Evolutionary conservation across 2,888 invertebrate species (phyloP), one percentile per base, ranked within the genome.

Genomic region (Dryadula phaetusa): DNA sequence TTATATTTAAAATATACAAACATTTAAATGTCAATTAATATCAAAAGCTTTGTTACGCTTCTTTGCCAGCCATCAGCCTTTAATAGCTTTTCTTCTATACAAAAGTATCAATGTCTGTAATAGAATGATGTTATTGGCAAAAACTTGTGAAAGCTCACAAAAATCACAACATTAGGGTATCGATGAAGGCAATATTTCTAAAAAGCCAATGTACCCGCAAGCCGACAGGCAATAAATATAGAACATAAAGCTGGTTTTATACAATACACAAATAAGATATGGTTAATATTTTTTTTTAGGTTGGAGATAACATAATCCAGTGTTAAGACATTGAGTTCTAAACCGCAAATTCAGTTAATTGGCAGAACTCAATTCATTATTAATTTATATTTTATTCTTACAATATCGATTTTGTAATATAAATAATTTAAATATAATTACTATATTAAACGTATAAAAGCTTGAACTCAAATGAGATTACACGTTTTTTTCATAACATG

Each of bases 141-240:
- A 46, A 28, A 44, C 6, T 32, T 32, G 3, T 60, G 22, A 40
- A 22, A n/a, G 8, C 37, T 6, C 16, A 60, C 28, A 32, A 60
- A 56, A 44, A 44, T 46, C 58, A 58, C 44, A 44, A 60, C 28
- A 60, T 60, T 44, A 44, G 25, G 18, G 44, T 60, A 60, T 46
- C 44, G 32, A 46, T 60, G 60, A 60, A 18, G 44, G 28, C 28
- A 32, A 60, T 60, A 60, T 60, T 44, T 60, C 60, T 44, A 60
- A 60, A 60, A 44, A 44, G 60, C 44, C 56, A 60, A 60, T 60
- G 60, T 60, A 28, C 22, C 60, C 56, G 37, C 56, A 56, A 56
- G 28, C 60, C 12, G 60, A 25, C 28, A 60, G 44, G 28, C 28
- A 28, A 60, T 60, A 60, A 44, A 60, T 60, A 60, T 16, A 32